Base-by-base conservation (phyloP, 2,888 invertebrate species). In the Drosophila subsilvestris region DNA sequence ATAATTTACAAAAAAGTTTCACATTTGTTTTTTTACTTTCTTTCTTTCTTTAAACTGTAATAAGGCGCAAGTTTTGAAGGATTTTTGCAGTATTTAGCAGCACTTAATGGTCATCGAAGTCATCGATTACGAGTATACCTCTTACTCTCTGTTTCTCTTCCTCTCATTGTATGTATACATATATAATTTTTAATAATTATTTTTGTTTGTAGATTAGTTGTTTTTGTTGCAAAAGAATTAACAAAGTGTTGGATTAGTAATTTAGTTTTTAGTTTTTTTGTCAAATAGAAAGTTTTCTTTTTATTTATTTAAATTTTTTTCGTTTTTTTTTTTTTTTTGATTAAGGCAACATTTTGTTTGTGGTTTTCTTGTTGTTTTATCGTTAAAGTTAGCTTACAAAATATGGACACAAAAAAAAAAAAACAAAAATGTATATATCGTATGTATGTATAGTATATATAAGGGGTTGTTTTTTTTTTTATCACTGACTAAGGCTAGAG, bases 401-500 rank as follows among this genome's bases (percentile, higher is more conserved):
- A 53, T 50, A 50, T 73, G 66, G 59, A 78, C 74, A 74, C 65
- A 79, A 76, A 75, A 62, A 75, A 47, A 45, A 65, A 74, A 77
- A 70, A 75, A 73, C 62, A 74, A 61, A 74, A 68, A 70, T 65
- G 68, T 59, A 65, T 54, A 42, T 67, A 59, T 67, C 45, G 43
- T 63, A 60, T 48, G 47, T 56, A 42, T 56, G 47, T 58, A 59
- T 67, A 60, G 66, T 58, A 50, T 58, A 54, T 76, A 57, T 48
- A 55, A 69, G 56, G 63, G 53, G 32, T 67, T 55, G 54, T 43
- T 51, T 32, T 42, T 58, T 25, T 6, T 65, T 77, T 71, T 83
- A 84, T 84, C 83, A 84, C 83, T 81, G 74, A 81, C 63, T 83
- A 83, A 80, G 77, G 49, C 78, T 82, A 85, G 49, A 37, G 48